A percentile compares a stretch with the other conserved stretches of the same genome.
Conservation (phyloP, 2,888 invertebrate genomes). For the Ophonus ardosiacus region DNA sequence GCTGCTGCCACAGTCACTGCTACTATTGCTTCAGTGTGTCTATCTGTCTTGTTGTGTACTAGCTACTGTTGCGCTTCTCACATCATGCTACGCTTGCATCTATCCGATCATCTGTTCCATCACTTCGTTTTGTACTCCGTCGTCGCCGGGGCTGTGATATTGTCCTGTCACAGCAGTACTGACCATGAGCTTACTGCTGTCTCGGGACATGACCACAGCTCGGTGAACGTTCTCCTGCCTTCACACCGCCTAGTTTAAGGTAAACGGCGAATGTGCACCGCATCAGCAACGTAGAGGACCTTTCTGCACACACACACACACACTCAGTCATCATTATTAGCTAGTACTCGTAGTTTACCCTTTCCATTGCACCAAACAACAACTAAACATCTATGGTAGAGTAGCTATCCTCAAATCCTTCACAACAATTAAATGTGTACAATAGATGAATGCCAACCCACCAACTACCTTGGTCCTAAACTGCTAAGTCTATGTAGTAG, state of each 20-base stretch:
- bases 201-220: constrained; percentile 91
- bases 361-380: constrained; percentile 21
- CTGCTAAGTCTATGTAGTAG: constrained; percentile 23
- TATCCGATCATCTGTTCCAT: constrained; percentile 39
- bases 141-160: constrained; percentile 85
- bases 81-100: constrained; percentile 1
- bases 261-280: constrained; percentile 57
- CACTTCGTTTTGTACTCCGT: constrained; percentile 37
- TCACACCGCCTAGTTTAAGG: constrained; percentile 51
- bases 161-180: constrained; percentile 99
- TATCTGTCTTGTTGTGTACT: constrained; percentile 41
- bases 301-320: background rate
- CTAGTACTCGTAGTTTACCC: constrained; percentile 2
- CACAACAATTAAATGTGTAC: constrained; percentile 10
- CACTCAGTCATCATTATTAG: background rate
- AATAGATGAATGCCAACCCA: constrained; percentile 17
- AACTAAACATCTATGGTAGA: constrained; percentile 16
- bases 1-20: constrained; percentile 6
- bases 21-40: constrained; percentile 3
- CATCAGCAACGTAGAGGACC: constrained; percentile 55
- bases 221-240: constrained; percentile 66
- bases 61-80: constrained; percentile 9
- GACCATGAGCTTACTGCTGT: constrained; percentile 89
- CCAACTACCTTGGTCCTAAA: background rate
- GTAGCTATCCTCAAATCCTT: background rate